These are phyloP conservation scores for Cheilosia urbana DNA, from an alignment of 2,888 invertebrate genomes.

Conservation along the genomic window DNA sequence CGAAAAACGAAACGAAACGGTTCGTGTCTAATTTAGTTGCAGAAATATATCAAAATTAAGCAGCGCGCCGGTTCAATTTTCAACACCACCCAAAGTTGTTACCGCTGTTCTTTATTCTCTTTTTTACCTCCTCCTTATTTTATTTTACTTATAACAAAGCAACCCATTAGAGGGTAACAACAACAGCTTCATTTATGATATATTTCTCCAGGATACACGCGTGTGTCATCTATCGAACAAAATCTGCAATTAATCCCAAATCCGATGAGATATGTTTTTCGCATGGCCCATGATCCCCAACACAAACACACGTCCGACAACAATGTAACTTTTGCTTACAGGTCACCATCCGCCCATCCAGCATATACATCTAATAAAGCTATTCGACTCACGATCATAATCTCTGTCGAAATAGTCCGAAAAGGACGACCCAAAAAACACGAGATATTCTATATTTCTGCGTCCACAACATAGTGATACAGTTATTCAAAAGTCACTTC, in stretches of 20 bases:
- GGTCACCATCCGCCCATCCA: slow-evolving; percentile 4
- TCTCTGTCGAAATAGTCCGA: slow-evolving; percentile 23
- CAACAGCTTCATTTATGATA: too few species aligned
- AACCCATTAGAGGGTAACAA: too few species aligned
- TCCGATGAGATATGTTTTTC: slow-evolving; percentile 23
- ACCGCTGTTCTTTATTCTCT: too few species aligned
- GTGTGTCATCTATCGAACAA: slow-evolving; percentile 4
- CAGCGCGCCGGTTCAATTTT: too few species aligned
- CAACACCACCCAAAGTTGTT: too few species aligned
- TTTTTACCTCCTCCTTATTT: too few species aligned
- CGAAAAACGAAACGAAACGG: too few species aligned
- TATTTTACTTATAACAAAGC: too few species aligned
- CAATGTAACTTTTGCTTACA: slow-evolving; percentile 10
- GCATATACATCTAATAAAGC: slow-evolving; percentile 26
- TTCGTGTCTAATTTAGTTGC: too few species aligned
- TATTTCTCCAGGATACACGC: too few species aligned
- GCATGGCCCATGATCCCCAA: slow-evolving; percentile 12
- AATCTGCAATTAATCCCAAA: slow-evolving; percentile 39
- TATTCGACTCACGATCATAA: slow-evolving; percentile 54
- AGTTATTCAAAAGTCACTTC: slow-evolving; percentile 40
- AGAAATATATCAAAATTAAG: too few species aligned
- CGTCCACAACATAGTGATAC: neutral
- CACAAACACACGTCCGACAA: slow-evolving; percentile 25
- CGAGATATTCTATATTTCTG: neutral
- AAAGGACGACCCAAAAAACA: slow-evolving; percentile 5